These are phyloP conservation scores for Amblyraja radiata DNA, from an alignment of 2,797 vertebrate species.

Conservation along the genomic window DNA sequence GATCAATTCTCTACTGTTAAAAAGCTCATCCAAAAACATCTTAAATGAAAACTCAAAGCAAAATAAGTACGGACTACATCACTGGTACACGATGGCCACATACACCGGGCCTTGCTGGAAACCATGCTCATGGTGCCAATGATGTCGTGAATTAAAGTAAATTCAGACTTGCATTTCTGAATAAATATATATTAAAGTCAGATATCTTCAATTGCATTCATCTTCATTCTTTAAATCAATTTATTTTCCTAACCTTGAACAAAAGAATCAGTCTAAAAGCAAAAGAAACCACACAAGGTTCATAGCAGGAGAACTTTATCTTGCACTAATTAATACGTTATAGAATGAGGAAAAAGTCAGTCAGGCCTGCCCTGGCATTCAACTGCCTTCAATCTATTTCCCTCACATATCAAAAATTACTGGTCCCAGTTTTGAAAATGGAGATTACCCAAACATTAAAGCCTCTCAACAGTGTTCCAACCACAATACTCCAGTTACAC, in stretches of 20 bases:
- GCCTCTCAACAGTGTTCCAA: background rate
- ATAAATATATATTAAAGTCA: background rate
- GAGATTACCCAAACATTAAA: background rate
- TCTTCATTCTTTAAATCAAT: background rate
- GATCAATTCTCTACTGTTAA: background rate
- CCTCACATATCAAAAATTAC: background rate
- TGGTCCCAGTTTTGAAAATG: background rate
- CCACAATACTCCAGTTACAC: too few species aligned
- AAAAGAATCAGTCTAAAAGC: background rate
- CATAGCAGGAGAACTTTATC: background rate
- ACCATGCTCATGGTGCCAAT: background rate
- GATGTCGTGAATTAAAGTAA: background rate
- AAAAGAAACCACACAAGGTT: background rate
- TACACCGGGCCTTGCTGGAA: background rate
- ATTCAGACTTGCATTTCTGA: background rate
- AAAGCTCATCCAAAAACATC: background rate
- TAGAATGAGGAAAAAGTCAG: background rate
- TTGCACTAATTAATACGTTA: background rate
- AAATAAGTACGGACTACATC: background rate
- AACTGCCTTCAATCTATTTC: background rate
- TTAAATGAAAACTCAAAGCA: background rate
- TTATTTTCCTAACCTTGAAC: background rate
- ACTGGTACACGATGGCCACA: background rate
- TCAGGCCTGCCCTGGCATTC: background rate
- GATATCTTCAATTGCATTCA: background rate